Evolutionary conservation across 2,797 vertebrate genomes (phyloP).

Genomic region (Sylvilagus floridanus): DNA sequence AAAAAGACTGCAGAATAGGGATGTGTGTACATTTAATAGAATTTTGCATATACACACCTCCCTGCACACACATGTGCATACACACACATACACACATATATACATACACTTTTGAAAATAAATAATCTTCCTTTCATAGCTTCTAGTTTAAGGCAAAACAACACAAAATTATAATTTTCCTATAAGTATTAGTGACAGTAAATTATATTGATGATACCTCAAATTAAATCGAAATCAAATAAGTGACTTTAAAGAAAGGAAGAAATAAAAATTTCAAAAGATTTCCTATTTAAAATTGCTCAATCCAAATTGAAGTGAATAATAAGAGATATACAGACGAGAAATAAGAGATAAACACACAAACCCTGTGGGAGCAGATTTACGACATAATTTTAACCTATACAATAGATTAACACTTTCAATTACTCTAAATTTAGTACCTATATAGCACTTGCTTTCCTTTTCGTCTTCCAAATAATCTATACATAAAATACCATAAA

Average conservation of each 20-base stretch:
- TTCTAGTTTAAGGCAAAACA: slow-evolving; percentile 21
- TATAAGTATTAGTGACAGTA: background rate
- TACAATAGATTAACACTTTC: background rate
- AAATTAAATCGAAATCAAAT: background rate
- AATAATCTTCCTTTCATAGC: background rate
- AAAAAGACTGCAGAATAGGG: background rate
- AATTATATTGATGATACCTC: background rate
- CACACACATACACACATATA: background rate
- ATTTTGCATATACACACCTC: background rate
- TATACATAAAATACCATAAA: background rate
- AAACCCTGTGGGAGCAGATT: background rate
- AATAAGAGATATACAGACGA: background rate
- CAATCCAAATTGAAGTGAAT: background rate
- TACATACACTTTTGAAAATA: background rate
- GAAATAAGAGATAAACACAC: background rate
- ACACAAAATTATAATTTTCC: slow-evolving; percentile 22
- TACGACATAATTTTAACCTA: slow-evolving; percentile 12
- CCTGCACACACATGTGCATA: too few relatives aligned
- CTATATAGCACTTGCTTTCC: background rate
- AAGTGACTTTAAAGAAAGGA: background rate
- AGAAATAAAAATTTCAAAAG: background rate
- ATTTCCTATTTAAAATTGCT: background rate
- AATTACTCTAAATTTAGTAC: background rate
- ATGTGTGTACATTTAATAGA: background rate
- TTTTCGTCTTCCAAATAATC: background rate